Evolutionary conservation across 2,113 vertebrate genomes (phyloP), one percentile per base, ranked within the genome.

Genomic region (human (Homo sapiens)): DNA sequence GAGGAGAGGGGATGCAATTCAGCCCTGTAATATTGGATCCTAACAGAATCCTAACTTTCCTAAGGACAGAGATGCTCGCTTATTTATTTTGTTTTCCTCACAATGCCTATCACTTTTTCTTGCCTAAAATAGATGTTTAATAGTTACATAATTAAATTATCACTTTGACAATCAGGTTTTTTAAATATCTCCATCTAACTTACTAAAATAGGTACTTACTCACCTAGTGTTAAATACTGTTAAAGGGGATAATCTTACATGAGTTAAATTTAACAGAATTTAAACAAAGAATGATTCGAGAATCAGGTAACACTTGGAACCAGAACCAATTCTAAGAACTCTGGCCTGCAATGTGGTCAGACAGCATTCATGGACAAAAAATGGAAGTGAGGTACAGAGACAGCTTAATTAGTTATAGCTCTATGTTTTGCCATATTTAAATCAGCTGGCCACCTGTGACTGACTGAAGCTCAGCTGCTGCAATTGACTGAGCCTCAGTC

Each of bases 161-260:
- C 27, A 40, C 27, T 61, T 93, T 94, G 64, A 23, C 3, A 83
- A 92, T 55, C 8, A 13, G 48, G 7, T 6, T 91, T 88, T 90
- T 84, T 43, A 92, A 90, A 87, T 78, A 4, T 64, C 43, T 87
- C 23, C 48, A 25, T 57, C 23, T 93, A 38, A 59, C 66, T 88
- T 85, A 83, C 22, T 76, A 38, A 40, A 50, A 96, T 81, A 55
- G 7, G 0, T 35, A 94, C 92, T 89, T 88, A 85, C 8, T 4
- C 38, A 59, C 0, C 32, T 81, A 32, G 1, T 40, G 66, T 73
- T 90, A 94, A 91, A 84, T 43, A n/a, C 16, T 93, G 82, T 88
- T 68, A 8, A 38, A 78, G 32, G 43, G 43, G 8, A 48, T 45
- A 78, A 32, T 8, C 43, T 78, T 45, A 48, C 43, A 32, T 16